phyloP scores from a whole-genome alignment of 1,140 invertebrate genomes.

The Drosophila ogumai region DNA sequence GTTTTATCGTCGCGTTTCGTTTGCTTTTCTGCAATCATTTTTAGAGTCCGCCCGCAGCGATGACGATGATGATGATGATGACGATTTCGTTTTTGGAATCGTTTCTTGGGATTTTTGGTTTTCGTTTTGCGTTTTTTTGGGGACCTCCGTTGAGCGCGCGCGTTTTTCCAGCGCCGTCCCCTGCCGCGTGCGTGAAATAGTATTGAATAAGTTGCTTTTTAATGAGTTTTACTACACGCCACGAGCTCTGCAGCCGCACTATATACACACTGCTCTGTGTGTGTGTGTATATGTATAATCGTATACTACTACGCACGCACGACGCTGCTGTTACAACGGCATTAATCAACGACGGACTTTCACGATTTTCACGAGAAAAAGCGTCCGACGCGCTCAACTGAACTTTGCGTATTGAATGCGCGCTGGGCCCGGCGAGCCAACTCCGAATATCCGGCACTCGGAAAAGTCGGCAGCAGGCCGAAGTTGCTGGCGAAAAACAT shows the following conservation, averaged over 20 bases:
- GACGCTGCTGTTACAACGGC: slow-evolving; percentile 40
- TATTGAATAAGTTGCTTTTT: slow-evolving; percentile 80
- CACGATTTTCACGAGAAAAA: slow-evolving; percentile 47
- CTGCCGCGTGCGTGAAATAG: slow-evolving; percentile 65
- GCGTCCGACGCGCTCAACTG: slow-evolving; percentile 80
- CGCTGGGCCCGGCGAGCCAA: slow-evolving; percentile 41
- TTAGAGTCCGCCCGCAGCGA: slow-evolving; percentile 44
- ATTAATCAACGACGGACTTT: slow-evolving; percentile 39
- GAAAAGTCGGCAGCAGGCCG: slow-evolving; percentile 37
- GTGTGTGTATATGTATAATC: slow-evolving; percentile 32
- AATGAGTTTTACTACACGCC: slow-evolving; percentile 81
- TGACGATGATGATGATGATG: slow-evolving; percentile 22
- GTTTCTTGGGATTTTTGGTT: slow-evolving; percentile 18
- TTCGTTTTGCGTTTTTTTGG: slow-evolving; percentile 10
- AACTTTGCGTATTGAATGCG: slow-evolving; percentile 81
- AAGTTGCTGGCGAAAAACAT: slow-evolving; percentile 38
- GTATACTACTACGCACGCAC: slow-evolving; percentile 75
- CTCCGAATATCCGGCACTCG: slow-evolving; percentile 37
- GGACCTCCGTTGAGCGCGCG: slow-evolving; percentile 62
- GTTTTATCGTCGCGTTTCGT: slow-evolving; percentile 68
- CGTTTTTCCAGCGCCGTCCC: slow-evolving; percentile 37
- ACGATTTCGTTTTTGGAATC: slow-evolving; percentile 29
- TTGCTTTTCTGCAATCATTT: slow-evolving; percentile 66
- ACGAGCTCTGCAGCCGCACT: slow-evolving; percentile 61
- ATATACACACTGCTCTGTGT: slow-evolving; percentile 15